Conservation (phyloP, 1,140 invertebrate species). For the Grapholita molesta region DNA sequence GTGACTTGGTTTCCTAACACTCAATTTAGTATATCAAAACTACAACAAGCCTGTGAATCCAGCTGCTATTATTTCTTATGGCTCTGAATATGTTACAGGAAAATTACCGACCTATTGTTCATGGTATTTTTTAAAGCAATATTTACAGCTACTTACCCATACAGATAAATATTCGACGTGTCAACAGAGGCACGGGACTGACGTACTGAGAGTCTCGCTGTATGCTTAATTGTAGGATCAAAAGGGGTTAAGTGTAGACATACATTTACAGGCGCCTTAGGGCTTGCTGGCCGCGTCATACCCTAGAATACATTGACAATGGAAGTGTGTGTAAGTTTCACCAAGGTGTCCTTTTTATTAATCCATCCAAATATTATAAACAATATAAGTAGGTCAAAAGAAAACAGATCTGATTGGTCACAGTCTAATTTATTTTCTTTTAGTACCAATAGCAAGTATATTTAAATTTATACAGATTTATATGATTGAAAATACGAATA, state of each 20-base stretch:
- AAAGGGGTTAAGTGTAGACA: conserved; percentile 77
- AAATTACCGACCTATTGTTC: background rate
- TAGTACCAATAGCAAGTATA: no score
- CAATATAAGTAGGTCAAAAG: no score
- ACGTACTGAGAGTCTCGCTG: conserved; percentile 48
- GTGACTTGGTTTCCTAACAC: no score
- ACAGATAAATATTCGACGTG: background rate
- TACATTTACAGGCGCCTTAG: conserved; percentile 74
- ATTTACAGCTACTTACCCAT: background rate
- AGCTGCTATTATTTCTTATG: background rate
- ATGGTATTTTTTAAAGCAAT: background rate
- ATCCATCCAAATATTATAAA: no score
- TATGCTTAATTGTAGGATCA: conserved; percentile 75
- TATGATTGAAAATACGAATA: no score
- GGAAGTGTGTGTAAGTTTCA: background rate
- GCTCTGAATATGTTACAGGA: background rate
- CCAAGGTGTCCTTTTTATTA: background rate
- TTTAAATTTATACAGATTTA: no score
- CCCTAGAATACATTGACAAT: conserved; percentile 21
- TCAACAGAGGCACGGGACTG: background rate
- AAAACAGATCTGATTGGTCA: no score
- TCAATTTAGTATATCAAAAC: no score
- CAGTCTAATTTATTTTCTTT: no score
- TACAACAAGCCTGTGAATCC: no score
- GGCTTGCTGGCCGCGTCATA: conserved; percentile 58